phyloP scores from a whole-genome alignment of 2,113 vertebrate species.

The Machaerirhynchus nigripectus region DNA sequence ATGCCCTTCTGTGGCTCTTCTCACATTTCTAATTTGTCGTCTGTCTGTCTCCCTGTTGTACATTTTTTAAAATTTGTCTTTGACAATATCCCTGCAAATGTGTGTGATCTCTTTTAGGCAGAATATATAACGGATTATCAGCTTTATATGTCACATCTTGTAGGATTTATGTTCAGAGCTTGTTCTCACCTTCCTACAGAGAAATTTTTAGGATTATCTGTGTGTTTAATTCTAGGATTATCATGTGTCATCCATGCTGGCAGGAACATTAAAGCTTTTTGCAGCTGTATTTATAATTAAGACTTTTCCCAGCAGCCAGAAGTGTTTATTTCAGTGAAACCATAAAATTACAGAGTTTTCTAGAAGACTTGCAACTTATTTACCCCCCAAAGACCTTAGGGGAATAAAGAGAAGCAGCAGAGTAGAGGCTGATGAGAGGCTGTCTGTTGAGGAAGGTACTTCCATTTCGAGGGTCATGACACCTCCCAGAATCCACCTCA shows the following conservation, averaged over 20 bases:
- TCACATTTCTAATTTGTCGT: not conserved
- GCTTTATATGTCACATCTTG: not conserved
- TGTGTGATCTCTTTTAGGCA: not conserved
- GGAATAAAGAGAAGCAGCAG: not conserved
- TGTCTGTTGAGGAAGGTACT: not conserved
- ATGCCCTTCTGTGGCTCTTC: not conserved
- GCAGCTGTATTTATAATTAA: not conserved
- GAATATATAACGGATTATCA: not conserved
- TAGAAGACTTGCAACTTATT: not conserved
- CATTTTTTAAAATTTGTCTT: not conserved
- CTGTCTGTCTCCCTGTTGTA: accelerated
- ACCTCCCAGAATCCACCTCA: not conserved
- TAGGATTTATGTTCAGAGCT: not conserved
- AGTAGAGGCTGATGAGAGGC: not conserved
- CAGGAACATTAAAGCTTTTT: not conserved
- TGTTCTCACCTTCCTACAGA: not conserved
- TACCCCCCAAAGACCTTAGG: not conserved
- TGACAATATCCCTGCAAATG: not conserved
- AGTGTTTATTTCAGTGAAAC: not conserved
- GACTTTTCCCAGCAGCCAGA: not conserved
- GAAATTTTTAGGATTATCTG: not conserved
- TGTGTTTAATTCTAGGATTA: not conserved
- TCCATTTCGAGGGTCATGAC: not conserved
- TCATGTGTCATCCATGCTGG: not conserved
- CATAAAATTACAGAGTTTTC: not conserved